These are phyloP conservation scores for Sceloporus undulatus DNA, from an alignment of 2,113 vertebrate genomes.

Conservation along the genomic window DNA sequence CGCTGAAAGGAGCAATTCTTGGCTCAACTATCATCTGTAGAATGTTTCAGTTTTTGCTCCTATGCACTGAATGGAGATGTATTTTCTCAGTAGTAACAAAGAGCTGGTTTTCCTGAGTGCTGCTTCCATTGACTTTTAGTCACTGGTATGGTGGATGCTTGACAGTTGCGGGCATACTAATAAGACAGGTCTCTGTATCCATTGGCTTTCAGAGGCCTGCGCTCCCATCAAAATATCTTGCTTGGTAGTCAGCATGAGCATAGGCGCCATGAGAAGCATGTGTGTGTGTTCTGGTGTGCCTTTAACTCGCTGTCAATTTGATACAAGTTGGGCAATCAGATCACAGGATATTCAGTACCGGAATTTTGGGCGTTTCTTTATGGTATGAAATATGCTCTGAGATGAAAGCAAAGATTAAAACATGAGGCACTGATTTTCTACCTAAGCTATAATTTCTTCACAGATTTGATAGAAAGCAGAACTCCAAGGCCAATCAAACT, in stretches of 20 bases:
- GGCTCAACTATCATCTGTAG: neutral
- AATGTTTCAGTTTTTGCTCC: neutral
- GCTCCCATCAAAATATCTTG: neutral
- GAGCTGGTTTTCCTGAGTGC: neutral
- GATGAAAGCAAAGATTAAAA: conserved; percentile 8
- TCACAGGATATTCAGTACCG: neutral
- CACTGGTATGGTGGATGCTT: neutral
- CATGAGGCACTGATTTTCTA: neutral
- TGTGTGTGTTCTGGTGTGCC: too few species aligned
- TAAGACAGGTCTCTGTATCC: neutral
- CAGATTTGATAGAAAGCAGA: neutral
- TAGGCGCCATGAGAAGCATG: neutral
- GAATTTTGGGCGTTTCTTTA: neutral
- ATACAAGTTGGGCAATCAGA: neutral
- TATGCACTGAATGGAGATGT: too few species aligned
- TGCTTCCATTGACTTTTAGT: too few species aligned
- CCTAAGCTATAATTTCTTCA: neutral
- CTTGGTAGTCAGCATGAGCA: neutral
- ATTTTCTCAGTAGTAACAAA: neutral
- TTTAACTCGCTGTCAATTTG: too few species aligned
- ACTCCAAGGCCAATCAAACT: neutral
- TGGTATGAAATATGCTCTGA: neutral
- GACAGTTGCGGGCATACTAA: neutral
- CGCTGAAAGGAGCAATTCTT: neutral
- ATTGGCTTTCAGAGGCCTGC: neutral